phyloP scores from a whole-genome alignment of 30 jellyfish, hydroid and myxozoan genomes.

The Calvadosia cruxmelitensis region DNA sequence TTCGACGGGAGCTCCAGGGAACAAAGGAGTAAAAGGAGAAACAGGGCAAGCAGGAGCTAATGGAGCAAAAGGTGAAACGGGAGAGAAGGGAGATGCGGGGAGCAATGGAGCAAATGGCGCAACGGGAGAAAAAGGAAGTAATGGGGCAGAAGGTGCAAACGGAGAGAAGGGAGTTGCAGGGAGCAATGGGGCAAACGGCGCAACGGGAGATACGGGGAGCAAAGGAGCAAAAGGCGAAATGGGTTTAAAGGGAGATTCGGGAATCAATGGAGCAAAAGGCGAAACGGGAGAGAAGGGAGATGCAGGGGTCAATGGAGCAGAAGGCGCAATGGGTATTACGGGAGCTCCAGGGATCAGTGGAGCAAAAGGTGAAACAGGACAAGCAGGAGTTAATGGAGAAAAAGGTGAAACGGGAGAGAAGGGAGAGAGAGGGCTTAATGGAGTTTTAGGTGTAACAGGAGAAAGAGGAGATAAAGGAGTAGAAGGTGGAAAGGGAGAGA shows the following conservation, averaged over 20 bases:
- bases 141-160: neutral
- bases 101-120: neutral
- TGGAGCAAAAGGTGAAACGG: neutral
- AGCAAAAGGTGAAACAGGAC: neutral
- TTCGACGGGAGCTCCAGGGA: neutral
- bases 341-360: neutral
- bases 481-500: too few relatives aligned
- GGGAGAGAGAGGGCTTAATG: too few relatives aligned
- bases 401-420: too few relatives aligned
- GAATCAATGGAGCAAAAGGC: neutral
- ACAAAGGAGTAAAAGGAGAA: neutral
- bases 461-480: too few relatives aligned
- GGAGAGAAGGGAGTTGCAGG: constrained; percentile 3
- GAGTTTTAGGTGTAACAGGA: too few relatives aligned
- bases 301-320: constrained; percentile 1
- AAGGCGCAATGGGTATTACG: neutral
- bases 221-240: neutral
- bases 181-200: neutral
- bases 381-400: neutral
- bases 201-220: neutral
- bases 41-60: neutral
- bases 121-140: neutral
- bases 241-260: neutral
- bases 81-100: neutral
- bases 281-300: neutral